Percentiles rank a stretch among this genome's conserved stretches.
phyloP scores from a whole-genome alignment of 2,113 vertebrate species.

The Macaca mulatta region DNA sequence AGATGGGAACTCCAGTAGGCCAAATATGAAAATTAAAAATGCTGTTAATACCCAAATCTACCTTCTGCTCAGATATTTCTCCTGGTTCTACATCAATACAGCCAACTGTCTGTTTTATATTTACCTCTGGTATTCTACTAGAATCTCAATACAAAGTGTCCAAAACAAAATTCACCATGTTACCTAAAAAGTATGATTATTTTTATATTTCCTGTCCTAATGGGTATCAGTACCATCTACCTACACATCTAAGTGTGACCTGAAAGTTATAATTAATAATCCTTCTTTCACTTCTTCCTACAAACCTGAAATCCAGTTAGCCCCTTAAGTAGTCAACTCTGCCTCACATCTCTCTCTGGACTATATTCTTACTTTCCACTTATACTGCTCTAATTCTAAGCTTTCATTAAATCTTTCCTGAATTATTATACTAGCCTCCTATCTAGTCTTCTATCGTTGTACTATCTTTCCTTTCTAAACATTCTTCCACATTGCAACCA shows the following conservation, averaged over 20 bases:
- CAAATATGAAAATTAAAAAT: background rate
- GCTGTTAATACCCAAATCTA: background rate
- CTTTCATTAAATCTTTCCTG: constrained; percentile 43
- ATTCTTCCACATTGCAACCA: background rate
- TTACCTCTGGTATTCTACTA: background rate
- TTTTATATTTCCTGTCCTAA: background rate
- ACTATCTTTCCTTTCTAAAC: background rate
- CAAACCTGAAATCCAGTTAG: background rate
- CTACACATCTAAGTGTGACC: background rate
- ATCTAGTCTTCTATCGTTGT: background rate
- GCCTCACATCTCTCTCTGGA: background rate
- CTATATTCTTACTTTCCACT: background rate
- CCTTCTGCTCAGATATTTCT: background rate
- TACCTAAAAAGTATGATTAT: background rate
- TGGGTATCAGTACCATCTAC: background rate
- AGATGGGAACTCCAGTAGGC: background rate
- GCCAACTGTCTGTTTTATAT: background rate
- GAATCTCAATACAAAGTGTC: background rate
- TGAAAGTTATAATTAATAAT: constrained; percentile 14
- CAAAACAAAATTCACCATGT: background rate
- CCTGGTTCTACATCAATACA: background rate
- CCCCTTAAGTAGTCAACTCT: background rate
- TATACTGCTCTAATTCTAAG: background rate
- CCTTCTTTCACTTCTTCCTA: background rate
- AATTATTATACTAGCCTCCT: background rate